Conservation (phyloP, 2,797 vertebrate species). For the Amniataba percoides region DNA sequence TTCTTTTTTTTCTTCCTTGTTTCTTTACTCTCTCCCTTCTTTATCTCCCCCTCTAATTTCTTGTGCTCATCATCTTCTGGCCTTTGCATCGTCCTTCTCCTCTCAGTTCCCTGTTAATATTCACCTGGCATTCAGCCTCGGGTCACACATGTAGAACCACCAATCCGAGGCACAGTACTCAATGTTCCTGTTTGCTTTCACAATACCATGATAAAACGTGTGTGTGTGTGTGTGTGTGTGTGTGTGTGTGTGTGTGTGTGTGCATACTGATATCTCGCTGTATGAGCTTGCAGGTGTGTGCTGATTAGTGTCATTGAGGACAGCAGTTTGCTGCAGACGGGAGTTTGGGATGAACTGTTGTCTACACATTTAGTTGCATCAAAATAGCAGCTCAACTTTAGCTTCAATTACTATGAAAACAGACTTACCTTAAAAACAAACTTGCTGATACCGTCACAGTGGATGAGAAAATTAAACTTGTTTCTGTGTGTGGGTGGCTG, state of each 20-base stretch:
- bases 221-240: conserved; percentile 1
- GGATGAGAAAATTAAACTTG: conserved; percentile 56
- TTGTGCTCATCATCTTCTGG: conserved; percentile 39
- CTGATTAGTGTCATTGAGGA: conserved; percentile 60
- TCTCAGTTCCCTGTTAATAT: conserved; percentile 69
- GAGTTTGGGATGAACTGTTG: conserved; percentile 39
- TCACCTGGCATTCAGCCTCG: conserved; percentile 65
- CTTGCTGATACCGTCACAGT: conserved; percentile 46
- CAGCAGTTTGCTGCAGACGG: conserved; percentile 32
- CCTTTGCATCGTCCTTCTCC: conserved; percentile 38
- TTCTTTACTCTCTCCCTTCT: neutral
- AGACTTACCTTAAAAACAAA: conserved; percentile 51
- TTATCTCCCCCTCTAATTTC: neutral
- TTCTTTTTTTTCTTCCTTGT: conserved; percentile 7
- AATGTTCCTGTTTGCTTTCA: conserved; percentile 69
- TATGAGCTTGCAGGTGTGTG: conserved; percentile 56
- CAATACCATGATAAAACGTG: conserved; percentile 61
- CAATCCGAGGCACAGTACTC: conserved; percentile 52
- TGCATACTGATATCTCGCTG: conserved; percentile 19
- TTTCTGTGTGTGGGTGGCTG: conserved; percentile 42
- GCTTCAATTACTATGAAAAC: conserved; percentile 53
- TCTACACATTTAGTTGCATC: conserved; percentile 44
- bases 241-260: conserved; percentile 8
- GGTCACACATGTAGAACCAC: conserved; percentile 66
- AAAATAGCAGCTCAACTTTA: conserved; percentile 45